Conservation (phyloP, 2,888 invertebrate species). For the Apamea anceps region DNA sequence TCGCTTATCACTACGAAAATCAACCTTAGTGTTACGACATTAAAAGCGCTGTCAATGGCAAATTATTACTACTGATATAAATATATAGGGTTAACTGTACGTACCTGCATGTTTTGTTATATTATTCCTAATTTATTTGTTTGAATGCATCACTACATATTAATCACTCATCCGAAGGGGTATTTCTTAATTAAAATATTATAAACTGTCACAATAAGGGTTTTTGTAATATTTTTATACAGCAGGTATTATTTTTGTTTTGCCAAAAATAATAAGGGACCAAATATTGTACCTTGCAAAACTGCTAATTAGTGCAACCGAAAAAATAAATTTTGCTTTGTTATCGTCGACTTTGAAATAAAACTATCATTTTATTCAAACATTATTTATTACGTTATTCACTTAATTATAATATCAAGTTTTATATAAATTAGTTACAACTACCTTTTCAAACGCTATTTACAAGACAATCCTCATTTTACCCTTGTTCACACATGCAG, state of each 20-base stretch:
- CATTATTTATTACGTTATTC: slow-evolving; percentile 35
- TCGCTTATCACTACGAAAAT: background rate
- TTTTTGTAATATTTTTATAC: background rate
- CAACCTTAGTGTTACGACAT: background rate
- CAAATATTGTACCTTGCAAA: background rate
- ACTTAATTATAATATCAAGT: slow-evolving; percentile 46
- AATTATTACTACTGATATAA: background rate
- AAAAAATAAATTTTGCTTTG: background rate
- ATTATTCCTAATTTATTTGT: no score
- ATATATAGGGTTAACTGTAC: no score
- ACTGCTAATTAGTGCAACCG: background rate
- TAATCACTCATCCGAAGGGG: no score
- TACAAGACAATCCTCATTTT: slow-evolving; percentile 36
- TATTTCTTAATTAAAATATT: no score
- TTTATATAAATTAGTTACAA: slow-evolving; percentile 47
- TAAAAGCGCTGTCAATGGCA: no score
- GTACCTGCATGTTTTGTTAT: no score
- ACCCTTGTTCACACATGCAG: slow-evolving; percentile 14
- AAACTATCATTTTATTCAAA: slow-evolving; percentile 22
- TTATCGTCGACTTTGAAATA: background rate
- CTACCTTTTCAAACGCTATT: slow-evolving; percentile 49
- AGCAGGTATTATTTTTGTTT: background rate
- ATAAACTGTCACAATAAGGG: background rate
- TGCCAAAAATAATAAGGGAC: background rate
- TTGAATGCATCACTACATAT: no score